A percentile compares a stretch with the other conserved stretches of the same genome.
Conservation (phyloP, 2,888 invertebrate genomes). For the Meghimatium bilineatum region DNA sequence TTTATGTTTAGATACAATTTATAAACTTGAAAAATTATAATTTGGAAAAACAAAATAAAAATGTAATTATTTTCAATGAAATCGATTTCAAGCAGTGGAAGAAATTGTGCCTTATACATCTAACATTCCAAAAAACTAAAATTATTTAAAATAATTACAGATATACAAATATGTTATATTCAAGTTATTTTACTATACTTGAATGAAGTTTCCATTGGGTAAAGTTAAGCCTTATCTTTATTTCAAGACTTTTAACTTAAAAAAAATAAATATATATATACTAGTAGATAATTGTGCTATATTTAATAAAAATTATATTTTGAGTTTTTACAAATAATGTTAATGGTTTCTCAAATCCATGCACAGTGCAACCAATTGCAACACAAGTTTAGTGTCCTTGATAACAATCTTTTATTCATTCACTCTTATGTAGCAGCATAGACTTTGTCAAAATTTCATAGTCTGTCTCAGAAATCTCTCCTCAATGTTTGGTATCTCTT, state of each 20-base stretch:
- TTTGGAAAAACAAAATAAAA: neutral
- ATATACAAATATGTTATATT: conserved; percentile 5
- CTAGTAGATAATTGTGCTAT: neutral
- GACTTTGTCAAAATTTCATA: too few species aligned
- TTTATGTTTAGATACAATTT: neutral
- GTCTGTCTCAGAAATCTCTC: too few species aligned
- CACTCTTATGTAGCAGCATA: too few species aligned
- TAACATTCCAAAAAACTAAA: neutral
- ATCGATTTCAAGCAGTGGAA: neutral
- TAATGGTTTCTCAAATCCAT: neutral
- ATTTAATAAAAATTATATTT: neutral
- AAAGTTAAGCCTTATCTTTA: neutral
- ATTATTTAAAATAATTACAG: neutral
- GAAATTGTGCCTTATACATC: conserved; percentile 4
- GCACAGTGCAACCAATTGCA: neutral
- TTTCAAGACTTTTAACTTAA: neutral
- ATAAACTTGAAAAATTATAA: neutral
- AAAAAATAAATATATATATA: neutral
- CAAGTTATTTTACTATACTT: neutral
- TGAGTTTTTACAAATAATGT: neutral
- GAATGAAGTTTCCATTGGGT: neutral
- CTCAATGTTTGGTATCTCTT: too few species aligned
- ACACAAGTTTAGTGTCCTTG: too few species aligned
- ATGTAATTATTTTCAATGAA: neutral
- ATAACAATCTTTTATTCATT: too few species aligned